Conservation (phyloP, 2,113 vertebrate genomes). For the Hypomesus transpacificus region DNA sequence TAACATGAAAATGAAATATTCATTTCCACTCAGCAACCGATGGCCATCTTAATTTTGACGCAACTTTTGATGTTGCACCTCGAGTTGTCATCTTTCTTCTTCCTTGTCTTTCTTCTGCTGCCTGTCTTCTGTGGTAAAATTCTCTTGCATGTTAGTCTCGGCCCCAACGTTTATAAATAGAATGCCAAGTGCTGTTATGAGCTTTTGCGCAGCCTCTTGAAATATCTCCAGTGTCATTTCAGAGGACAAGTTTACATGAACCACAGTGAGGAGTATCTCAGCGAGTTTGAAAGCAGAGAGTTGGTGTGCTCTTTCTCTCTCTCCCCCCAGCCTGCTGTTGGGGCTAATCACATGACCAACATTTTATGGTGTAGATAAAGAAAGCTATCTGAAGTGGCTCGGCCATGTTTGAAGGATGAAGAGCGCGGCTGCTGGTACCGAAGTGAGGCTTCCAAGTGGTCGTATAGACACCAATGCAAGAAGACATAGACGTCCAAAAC, state of each 20-base stretch:
- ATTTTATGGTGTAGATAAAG: conserved; percentile 43
- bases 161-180: conserved; percentile 48
- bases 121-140: conserved; percentile 10
- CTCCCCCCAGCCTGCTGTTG: conserved; percentile 2
- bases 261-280: conserved; percentile 38
- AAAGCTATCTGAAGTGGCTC: conserved; percentile 55
- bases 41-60: conserved; percentile 60
- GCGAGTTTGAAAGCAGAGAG: conserved; percentile 30
- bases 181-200: not conserved
- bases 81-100: conserved; percentile 45
- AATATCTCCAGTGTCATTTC: conserved; percentile 55
- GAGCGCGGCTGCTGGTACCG: conserved; percentile 36
- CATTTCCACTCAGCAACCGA: conserved; percentile 60
- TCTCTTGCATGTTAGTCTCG: conserved; percentile 27
- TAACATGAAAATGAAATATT: conserved; percentile 71
- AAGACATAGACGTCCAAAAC: no score
- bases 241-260: conserved; percentile 52
- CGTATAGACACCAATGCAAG: conserved; percentile 26
- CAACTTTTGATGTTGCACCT: conserved; percentile 46
- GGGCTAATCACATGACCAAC: conserved; percentile 2
- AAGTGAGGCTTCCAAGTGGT: conserved; percentile 38
- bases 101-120: conserved; percentile 7
- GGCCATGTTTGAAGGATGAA: conserved; percentile 40
- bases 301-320: conserved; percentile 38
- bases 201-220: conserved; percentile 1